Evolutionary conservation across 2,113 vertebrate genomes (phyloP).

Genomic region (Daphoenositta chrysoptera): DNA sequence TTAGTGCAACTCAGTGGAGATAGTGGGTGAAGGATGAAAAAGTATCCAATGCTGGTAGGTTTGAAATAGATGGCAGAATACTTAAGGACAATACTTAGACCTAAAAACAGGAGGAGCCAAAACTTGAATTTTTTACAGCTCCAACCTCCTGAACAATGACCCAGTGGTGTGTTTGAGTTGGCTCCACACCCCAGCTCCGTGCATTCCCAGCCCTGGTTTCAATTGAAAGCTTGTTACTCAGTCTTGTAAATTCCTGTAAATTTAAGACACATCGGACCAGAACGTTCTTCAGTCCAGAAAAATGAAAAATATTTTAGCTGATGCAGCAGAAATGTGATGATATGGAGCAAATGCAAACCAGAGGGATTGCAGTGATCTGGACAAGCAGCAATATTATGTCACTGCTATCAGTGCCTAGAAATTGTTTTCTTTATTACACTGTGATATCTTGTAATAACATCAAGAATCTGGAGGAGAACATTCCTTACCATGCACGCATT

Average conservation of each 20-base stretch:
- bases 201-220: constrained; percentile 21
- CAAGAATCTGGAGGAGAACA: not conserved
- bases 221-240: constrained; percentile 20
- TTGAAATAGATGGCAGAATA: not conserved
- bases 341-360: constrained; percentile 36
- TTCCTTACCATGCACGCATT: not conserved
- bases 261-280: constrained; percentile 2
- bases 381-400: not conserved
- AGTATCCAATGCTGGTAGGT: not conserved
- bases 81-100: not conserved
- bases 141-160: not conserved
- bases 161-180: not conserved
- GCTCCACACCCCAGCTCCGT: not conserved
- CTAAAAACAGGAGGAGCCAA: not conserved
- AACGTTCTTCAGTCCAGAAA: not conserved
- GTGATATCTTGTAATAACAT: constrained; percentile 6
- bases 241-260: constrained; percentile 15
- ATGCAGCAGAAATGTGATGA: constrained; percentile 44
- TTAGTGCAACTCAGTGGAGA: not conserved
- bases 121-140: not conserved
- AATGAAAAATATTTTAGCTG: constrained; percentile 50
- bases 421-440: constrained; percentile 15
- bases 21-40: not conserved
- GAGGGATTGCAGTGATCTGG: constrained; percentile 3
- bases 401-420: constrained; percentile 10